Conservation (phyloP, 2,113 vertebrate genomes). For the Atractosteus spatula region DNA sequence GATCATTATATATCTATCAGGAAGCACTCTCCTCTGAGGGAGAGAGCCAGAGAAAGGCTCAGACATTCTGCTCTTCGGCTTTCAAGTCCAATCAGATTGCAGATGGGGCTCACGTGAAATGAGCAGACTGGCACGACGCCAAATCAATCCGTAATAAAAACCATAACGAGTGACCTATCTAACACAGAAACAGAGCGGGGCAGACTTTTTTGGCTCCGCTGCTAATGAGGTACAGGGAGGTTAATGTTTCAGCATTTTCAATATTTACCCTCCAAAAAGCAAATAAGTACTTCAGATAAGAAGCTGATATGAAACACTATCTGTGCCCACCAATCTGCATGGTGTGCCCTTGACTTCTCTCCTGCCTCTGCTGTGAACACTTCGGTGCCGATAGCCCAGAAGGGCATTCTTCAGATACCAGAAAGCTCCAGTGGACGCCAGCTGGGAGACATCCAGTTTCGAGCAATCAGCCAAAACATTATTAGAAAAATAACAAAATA, state of each 20-base stretch:
- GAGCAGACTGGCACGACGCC: background rate
- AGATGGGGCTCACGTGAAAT: too few relatives aligned
- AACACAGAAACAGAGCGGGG: too few relatives aligned
- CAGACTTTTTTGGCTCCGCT: background rate
- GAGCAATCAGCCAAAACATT: too few relatives aligned
- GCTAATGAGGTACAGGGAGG: slow-evolving; percentile 14
- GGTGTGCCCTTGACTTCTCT: background rate
- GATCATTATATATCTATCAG: too few relatives aligned
- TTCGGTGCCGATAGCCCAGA: background rate
- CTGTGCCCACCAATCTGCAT: background rate
- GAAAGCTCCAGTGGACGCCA: too few relatives aligned
- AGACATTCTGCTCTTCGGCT: too few relatives aligned
- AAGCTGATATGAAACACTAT: background rate
- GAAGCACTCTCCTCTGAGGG: too few relatives aligned
- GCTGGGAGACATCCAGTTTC: too few relatives aligned
- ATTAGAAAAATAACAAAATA: too few relatives aligned
- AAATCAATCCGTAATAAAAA: background rate
- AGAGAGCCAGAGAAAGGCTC: too few relatives aligned
- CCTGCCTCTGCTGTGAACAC: background rate
- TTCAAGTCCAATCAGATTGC: too few relatives aligned
- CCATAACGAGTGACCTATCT: too few relatives aligned
- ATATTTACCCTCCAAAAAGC: slow-evolving; percentile 13
- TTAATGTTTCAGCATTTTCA: slow-evolving; percentile 14
- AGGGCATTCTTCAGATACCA: background rate
- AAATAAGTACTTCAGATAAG: slow-evolving; percentile 2